Conservation (phyloP, 2,797 vertebrate species). For the Fratercula arctica region DNA sequence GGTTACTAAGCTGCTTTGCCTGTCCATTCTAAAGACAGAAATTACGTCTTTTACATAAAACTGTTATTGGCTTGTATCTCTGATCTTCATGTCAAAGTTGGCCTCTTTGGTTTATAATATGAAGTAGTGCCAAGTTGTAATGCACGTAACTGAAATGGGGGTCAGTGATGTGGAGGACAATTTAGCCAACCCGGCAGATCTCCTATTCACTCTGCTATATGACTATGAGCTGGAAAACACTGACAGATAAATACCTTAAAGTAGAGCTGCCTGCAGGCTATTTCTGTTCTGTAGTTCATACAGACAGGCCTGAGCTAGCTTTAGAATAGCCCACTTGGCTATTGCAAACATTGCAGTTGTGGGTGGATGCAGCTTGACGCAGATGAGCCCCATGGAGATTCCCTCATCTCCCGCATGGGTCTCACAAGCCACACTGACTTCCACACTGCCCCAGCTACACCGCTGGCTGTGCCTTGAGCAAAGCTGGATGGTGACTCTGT, state of each 20-base stretch:
- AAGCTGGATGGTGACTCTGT: background rate
- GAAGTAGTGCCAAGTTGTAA: background rate
- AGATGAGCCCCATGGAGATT: background rate
- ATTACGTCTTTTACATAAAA: background rate
- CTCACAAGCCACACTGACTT: fast-evolving
- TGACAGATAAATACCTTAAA: background rate
- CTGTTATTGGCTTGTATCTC: background rate
- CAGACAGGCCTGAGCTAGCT: background rate
- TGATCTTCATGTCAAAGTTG: background rate
- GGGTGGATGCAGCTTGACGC: fast-evolving
- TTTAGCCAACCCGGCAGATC: background rate
- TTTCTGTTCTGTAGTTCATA: background rate
- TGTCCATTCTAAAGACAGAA: background rate
- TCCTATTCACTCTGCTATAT: background rate
- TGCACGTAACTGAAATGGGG: background rate
- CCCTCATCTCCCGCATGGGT: background rate
- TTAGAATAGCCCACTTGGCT: background rate
- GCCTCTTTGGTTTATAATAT: background rate
- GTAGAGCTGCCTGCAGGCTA: background rate
- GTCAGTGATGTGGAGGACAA: background rate
- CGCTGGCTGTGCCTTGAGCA: background rate
- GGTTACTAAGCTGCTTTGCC: background rate
- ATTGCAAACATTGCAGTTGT: background rate
- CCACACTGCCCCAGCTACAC: background rate
- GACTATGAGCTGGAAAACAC: background rate